phyloP scores from a whole-genome alignment of 2,113 vertebrate species.

The Myanophis thanlyinensis region DNA sequence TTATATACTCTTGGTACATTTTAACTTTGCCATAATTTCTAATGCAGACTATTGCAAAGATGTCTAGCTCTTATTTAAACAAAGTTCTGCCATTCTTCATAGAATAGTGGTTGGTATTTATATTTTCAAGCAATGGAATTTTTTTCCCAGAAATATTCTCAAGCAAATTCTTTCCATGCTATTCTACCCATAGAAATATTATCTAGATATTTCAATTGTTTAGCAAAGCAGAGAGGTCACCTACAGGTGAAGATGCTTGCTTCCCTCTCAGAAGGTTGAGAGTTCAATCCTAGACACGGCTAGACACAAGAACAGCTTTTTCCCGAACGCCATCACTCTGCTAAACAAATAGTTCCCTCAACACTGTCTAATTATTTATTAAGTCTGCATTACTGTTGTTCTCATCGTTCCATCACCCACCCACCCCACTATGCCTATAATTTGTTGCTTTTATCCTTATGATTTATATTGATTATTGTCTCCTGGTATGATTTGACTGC shows the following conservation, averaged over 20 bases:
- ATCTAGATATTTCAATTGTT: not conserved
- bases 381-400: too few species aligned
- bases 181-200: not conserved
- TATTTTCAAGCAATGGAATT: not conserved
- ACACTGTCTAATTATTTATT: too few species aligned
- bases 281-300: not conserved
- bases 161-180: not conserved
- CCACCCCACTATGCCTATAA: too few species aligned
- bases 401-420: too few species aligned
- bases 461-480: too few species aligned
- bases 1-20: not conserved
- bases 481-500: too few species aligned
- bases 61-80: not conserved
- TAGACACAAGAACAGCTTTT: too few species aligned
- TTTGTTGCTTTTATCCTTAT: too few species aligned
- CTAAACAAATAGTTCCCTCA: too few species aligned
- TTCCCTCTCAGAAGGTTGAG: not conserved
- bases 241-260: not conserved
- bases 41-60: not conserved
- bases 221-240: not conserved
- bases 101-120: not conserved
- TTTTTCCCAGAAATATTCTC: not conserved
- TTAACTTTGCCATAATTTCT: not conserved
- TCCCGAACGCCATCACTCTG: too few species aligned
- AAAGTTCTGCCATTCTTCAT: not conserved